Percentiles rank a stretch among this genome's conserved stretches.
Evolutionary conservation across 1,140 invertebrate species (phyloP).

Genomic region (Philotrypesis tridentata): DNA sequence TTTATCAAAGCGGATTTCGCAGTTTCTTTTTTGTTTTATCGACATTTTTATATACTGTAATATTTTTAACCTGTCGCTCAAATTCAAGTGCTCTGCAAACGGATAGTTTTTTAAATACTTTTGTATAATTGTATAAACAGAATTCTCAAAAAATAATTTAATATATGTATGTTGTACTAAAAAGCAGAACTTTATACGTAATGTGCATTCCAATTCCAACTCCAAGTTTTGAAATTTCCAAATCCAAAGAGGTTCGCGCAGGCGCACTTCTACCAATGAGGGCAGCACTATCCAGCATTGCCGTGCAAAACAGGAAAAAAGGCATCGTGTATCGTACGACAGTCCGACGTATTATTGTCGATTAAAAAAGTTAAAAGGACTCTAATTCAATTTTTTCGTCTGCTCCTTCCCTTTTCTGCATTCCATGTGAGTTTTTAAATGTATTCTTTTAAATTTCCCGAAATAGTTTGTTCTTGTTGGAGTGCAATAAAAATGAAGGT

Average conservation of each 20-base stretch:
- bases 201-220: no score
- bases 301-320: no score
- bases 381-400: not conserved
- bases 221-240: not conserved
- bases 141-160: no score
- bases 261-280: not conserved
- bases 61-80: no score
- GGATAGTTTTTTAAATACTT: no score
- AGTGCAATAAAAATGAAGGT: not conserved
- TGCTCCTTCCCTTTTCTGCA: not conserved
- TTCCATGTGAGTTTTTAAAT: not conserved
- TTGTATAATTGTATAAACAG: no score
- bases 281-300: not conserved
- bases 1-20: no score
- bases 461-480: not conserved
- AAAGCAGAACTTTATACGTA: no score
- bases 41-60: no score
- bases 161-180: no score
- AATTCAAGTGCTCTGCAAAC: no score
- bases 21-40: no score
- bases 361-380: not conserved
- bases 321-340: not conserved
- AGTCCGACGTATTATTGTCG: not conserved
- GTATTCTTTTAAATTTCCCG: not conserved
- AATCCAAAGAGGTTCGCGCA: not conserved